Conservation (phyloP, 2,113 vertebrate genomes). For the Thomomys bottae region DNA sequence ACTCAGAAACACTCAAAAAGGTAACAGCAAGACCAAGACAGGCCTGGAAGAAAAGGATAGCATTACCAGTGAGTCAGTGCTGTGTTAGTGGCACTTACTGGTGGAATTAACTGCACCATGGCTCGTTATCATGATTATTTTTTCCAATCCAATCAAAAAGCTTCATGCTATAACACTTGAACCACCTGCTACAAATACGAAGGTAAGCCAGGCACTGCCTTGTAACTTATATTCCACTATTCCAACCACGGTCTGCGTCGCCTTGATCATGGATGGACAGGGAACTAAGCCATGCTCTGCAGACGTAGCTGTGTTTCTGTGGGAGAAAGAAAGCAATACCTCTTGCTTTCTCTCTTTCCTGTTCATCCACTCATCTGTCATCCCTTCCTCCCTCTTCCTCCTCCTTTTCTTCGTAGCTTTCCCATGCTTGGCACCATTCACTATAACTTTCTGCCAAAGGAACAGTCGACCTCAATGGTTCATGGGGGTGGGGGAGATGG, state of each 20-base stretch:
- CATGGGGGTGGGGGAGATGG: neutral
- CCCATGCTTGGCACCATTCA: constrained; percentile 67
- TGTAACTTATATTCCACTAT: constrained; percentile 84
- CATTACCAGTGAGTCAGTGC: constrained; percentile 74
- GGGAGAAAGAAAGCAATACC: constrained; percentile 52
- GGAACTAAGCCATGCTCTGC: constrained; percentile 65
- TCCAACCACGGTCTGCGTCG: constrained; percentile 80
- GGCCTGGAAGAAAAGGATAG: constrained; percentile 61
- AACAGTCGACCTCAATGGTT: constrained; percentile 74
- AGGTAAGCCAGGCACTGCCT: constrained; percentile 85
- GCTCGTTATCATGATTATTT: constrained; percentile 79
- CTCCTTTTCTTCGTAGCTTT: neutral
- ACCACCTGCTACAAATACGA: constrained; percentile 84
- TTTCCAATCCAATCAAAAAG: constrained; percentile 74
- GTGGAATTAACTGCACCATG: constrained; percentile 81
- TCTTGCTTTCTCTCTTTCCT: neutral
- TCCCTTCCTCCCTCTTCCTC: neutral
- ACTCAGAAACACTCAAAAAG: constrained; percentile 34
- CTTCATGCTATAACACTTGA: constrained; percentile 85
- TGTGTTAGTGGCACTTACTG: constrained; percentile 75
- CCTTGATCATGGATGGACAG: constrained; percentile 70
- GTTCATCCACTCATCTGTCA: constrained; percentile 23
- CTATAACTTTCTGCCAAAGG: constrained; percentile 70
- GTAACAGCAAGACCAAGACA: constrained; percentile 47
- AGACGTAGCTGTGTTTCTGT: constrained; percentile 68